Conservation (phyloP, 2,888 invertebrate species). For the Caenorhabditis afra region DNA sequence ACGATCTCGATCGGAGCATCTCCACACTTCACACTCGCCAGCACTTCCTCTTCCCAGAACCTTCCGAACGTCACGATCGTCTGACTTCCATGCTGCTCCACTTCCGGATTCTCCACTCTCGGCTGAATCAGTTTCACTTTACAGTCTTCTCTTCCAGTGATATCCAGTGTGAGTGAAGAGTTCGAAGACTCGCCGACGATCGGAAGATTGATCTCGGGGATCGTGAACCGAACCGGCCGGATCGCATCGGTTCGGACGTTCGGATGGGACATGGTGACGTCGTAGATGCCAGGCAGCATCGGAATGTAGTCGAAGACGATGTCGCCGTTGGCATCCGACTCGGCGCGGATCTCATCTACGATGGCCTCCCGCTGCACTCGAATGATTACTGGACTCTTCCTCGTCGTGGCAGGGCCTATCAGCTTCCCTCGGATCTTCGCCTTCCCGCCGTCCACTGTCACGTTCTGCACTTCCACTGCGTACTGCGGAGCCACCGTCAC, state of each 20-base stretch:
- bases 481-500: conserved; percentile 63
- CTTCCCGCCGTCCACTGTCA: conserved; percentile 44
- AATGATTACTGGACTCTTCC: conserved; percentile 42
- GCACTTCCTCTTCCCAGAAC: conserved; percentile 49
- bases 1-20: conserved; percentile 43
- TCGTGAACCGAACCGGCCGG: conserved; percentile 28
- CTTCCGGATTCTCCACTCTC: conserved; percentile 1
- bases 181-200: conserved; percentile 47
- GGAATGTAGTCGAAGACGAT: conserved; percentile 49
- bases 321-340: conserved; percentile 34
- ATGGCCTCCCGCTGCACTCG: conserved; percentile 37
- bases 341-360: conserved; percentile 49
- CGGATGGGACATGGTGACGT: conserved; percentile 46
- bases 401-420: conserved; percentile 23
- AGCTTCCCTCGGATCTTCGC: conserved; percentile 54
- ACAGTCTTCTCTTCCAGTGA: conserved; percentile 36
- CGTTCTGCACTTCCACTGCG: conserved; percentile 57
- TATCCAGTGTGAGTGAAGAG: conserved; percentile 26
- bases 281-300: conserved; percentile 44
- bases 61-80: conserved; percentile 33
- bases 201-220: conserved; percentile 49
- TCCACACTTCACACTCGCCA: conserved; percentile 54
- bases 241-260: conserved; percentile 30
- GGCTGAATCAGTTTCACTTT: conserved; percentile 47
- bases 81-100: conserved; percentile 6